Conservation (phyloP, 2,888 invertebrate genomes). For the Abrostola triplasia region DNA sequence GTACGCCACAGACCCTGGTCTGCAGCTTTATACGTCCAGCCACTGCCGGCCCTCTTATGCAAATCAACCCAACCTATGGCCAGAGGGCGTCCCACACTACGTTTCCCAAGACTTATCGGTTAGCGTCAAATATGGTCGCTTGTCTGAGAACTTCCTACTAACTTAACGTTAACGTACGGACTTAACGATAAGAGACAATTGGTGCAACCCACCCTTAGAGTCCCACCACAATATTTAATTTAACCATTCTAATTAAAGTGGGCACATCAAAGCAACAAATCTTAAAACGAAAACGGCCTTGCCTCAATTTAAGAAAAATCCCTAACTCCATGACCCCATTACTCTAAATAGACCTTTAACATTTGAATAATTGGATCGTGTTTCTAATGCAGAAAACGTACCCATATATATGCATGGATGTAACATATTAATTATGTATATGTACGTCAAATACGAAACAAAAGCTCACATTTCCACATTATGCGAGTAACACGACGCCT, state of each 20-base stretch:
- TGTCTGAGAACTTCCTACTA: no score
- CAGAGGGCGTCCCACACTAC: no score
- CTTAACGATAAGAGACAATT: no score
- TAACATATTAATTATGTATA: slow-evolving; percentile 58
- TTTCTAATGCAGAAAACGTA: slow-evolving; percentile 36
- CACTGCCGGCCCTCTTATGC: no score
- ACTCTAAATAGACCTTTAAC: slow-evolving; percentile 11
- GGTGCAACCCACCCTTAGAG: no score
- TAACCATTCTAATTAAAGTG: slow-evolving; percentile 4
- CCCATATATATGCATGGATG: slow-evolving; percentile 30
- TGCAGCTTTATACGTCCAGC: no score
- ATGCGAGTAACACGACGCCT: slow-evolving; percentile 65
- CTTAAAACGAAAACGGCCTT: slow-evolving; percentile 1
- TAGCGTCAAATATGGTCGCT: no score
- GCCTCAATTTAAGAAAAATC: slow-evolving; percentile 6
- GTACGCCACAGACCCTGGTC: no score
- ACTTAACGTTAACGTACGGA: no score
- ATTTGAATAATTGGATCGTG: slow-evolving; percentile 36
- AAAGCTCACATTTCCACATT: slow-evolving; percentile 69
- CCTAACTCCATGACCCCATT: neutral
- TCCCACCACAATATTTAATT: neutral
- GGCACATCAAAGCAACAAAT: slow-evolving; percentile 1
- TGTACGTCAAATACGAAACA: slow-evolving; percentile 67
- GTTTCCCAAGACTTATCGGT: no score
- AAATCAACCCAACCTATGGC: no score